Conservation (phyloP, 2,113 vertebrate species). For the Anguilla rostrata region DNA sequence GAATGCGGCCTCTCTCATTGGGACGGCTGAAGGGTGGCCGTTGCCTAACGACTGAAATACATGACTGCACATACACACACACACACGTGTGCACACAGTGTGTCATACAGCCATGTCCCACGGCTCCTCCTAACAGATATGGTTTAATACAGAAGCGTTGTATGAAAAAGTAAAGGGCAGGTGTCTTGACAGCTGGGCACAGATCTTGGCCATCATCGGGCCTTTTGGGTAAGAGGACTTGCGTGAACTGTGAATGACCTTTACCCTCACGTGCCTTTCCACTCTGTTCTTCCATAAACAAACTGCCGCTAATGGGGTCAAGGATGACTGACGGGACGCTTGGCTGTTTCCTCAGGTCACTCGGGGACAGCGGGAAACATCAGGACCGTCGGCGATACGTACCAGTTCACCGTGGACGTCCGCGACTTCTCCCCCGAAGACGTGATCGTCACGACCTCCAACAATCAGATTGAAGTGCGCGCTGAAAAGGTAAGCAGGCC, state of each 20-base stretch:
- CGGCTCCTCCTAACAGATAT: background rate
- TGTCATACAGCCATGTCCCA: background rate
- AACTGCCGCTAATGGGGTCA: background rate
- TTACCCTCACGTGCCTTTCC: background rate
- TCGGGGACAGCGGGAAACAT: slow-evolving; percentile 73
- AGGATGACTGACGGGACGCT: background rate
- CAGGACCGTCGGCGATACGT: slow-evolving; percentile 87
- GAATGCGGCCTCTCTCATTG: slow-evolving; percentile 61
- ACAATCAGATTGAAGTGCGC: slow-evolving; percentile 96
- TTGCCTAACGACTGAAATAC: slow-evolving; percentile 54
- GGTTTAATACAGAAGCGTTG: background rate
- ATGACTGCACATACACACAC: slow-evolving; percentile 36
- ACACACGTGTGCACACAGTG: slow-evolving; percentile 10
- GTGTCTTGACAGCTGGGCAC: background rate
- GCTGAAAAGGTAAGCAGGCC: slow-evolving; percentile 85
- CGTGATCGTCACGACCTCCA: slow-evolving; percentile 95
- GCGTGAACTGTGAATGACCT: background rate
- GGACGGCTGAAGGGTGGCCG: slow-evolving; percentile 55
- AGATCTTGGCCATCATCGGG: background rate
- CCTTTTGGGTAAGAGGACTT: background rate
- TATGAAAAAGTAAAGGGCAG: background rate
- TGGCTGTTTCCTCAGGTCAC: slow-evolving; percentile 54
- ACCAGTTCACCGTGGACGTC: slow-evolving; percentile 94
- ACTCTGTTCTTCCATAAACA: background rate
- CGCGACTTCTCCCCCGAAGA: slow-evolving; percentile 93